phyloP scores from a whole-genome alignment of 2,888 invertebrate genomes.

The Epistrophe eligans region DNA sequence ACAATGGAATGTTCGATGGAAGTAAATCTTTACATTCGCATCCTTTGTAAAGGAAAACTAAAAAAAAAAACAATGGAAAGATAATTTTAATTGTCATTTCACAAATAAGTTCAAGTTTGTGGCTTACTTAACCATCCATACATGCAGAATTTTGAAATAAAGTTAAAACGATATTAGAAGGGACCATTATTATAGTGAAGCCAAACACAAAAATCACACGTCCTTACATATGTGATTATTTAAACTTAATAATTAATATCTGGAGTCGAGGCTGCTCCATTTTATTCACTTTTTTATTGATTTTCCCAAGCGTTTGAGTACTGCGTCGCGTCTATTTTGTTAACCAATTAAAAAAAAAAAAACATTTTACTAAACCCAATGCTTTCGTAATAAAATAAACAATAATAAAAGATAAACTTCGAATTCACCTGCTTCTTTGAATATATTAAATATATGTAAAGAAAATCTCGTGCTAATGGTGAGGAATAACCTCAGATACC shows the following conservation, averaged over 20 bases:
- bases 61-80: neutral
- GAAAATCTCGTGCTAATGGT: neutral
- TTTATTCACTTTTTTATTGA: too few relatives aligned
- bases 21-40: neutral
- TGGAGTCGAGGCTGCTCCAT: too few relatives aligned
- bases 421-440: neutral
- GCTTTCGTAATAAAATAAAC: too few relatives aligned
- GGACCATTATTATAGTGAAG: too few relatives aligned
- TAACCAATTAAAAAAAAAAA: too few relatives aligned
- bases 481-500: neutral
- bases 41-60: neutral
- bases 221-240: too few relatives aligned
- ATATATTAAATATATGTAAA: neutral
- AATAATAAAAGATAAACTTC: too few relatives aligned
- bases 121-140: neutral
- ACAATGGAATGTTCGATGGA: neutral
- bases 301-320: too few relatives aligned
- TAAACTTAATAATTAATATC: too few relatives aligned
- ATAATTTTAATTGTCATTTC: neutral
- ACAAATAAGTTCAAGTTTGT: neutral
- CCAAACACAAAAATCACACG: too few relatives aligned
- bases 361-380: too few relatives aligned
- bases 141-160: neutral
- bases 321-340: too few relatives aligned
- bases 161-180: neutral